phyloP scores from a whole-genome alignment of 1,140 invertebrate species.

The Megalopta genalis region DNA sequence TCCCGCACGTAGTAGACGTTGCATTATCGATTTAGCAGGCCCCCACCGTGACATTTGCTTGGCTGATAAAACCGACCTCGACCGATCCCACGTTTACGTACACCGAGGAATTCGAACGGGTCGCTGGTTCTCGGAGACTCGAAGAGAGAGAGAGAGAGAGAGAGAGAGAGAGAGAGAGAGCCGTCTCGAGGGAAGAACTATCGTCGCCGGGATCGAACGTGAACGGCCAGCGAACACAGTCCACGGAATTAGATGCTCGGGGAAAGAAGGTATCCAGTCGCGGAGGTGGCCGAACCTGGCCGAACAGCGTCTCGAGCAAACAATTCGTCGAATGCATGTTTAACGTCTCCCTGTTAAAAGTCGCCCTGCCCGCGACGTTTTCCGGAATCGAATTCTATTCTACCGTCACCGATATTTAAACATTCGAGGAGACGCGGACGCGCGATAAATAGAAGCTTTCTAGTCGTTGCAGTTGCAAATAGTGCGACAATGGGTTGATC shows the following conservation, averaged over 20 bases:
- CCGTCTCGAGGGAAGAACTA: not conserved
- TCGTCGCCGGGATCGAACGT: not conserved
- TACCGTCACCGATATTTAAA: too few species aligned
- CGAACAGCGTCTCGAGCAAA: too few species aligned
- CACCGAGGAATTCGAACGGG: not conserved
- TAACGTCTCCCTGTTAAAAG: too few species aligned
- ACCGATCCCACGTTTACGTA: not conserved
- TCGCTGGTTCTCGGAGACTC: not conserved
- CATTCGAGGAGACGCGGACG: too few species aligned
- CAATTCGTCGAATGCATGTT: too few species aligned
- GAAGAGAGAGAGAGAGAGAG: not conserved
- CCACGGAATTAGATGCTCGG: not conserved
- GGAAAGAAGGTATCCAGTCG: not conserved
- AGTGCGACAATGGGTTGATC: too few species aligned
- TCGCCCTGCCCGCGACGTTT: too few species aligned
- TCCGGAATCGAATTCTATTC: too few species aligned
- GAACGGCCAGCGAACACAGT: not conserved
- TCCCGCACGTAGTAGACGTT: too few species aligned
- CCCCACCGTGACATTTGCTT: not conserved
- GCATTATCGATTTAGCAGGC: constrained; percentile 41
- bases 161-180: not conserved
- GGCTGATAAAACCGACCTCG: not conserved
- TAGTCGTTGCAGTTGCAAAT: too few species aligned
- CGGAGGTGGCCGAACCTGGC: not conserved
- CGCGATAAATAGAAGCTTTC: too few species aligned